Percentiles rank a stretch among this genome's conserved stretches.
These are phyloP conservation scores for Geodia barretti DNA, from an alignment of 37 sponge, comb jelly and placozoan species.

Conservation along the genomic window DNA sequence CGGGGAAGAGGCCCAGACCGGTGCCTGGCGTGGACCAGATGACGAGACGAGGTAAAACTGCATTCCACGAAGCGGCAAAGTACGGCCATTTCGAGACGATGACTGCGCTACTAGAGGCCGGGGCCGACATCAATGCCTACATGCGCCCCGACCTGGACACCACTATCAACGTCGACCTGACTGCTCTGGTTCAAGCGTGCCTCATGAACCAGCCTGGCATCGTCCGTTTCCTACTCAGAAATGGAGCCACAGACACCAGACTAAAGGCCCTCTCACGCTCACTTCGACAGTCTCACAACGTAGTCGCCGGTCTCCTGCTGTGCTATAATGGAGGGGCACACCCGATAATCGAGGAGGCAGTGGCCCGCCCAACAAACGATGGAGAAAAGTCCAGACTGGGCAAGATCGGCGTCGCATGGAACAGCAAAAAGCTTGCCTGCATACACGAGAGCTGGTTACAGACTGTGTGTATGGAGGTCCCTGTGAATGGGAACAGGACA, in stretches of 20 bases:
- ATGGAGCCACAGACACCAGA: conserved; percentile 77
- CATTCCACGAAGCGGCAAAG: conserved; percentile 76
- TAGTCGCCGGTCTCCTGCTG: conserved; percentile 65
- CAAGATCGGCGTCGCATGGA: conserved; percentile 46
- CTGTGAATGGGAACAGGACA: not conserved
- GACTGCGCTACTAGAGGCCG: conserved; percentile 60
- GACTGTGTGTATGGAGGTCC: conserved; percentile 27
- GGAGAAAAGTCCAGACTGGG: not conserved
- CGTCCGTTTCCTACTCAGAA: conserved; percentile 60
- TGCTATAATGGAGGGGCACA: conserved; percentile 57
- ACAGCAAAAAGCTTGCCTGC: conserved; percentile 49
- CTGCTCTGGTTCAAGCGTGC: conserved; percentile 75
- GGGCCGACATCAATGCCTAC: conserved; percentile 80
- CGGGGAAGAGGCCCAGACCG: not conserved
- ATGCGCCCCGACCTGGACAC: conserved; percentile 49
- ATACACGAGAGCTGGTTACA: conserved; percentile 60
- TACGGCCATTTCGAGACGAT: conserved; percentile 40
- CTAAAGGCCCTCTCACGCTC: conserved; percentile 73
- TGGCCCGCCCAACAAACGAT: not conserved
- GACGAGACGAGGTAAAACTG: conserved; percentile 49
- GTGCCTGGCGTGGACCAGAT: conserved; percentile 56
- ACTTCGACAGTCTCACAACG: conserved; percentile 16
- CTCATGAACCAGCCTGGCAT: conserved; percentile 41
- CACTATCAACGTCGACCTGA: conserved; percentile 51
- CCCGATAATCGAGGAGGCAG: not conserved